Conservation (phyloP, 1,140 invertebrate species). For the Neodiprion lecontei region DNA sequence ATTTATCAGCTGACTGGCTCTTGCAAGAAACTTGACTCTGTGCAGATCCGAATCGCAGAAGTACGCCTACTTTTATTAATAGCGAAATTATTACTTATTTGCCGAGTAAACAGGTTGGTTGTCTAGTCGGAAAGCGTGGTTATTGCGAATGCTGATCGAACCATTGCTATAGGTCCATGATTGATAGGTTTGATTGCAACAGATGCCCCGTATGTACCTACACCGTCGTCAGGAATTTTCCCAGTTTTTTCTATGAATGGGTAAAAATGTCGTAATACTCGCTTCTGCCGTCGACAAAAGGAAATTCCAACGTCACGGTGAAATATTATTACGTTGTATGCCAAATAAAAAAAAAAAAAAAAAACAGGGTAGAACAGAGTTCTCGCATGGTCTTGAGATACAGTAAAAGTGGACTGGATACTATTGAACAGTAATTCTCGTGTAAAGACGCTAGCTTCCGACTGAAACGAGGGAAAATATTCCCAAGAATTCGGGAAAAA, state of each 20-base stretch:
- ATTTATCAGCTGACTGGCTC: neutral
- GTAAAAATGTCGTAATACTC: slow-evolving; percentile 36
- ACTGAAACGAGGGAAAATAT: too few relatives aligned
- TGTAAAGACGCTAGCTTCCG: too few relatives aligned
- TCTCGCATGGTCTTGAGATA: neutral
- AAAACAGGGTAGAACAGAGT: neutral
- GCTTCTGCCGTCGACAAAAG: slow-evolving; percentile 31
- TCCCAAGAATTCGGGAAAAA: neutral
- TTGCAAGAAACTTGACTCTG: slow-evolving; percentile 24
- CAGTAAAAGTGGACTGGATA: too few relatives aligned
- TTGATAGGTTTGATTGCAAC: slow-evolving; percentile 32
- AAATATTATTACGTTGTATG: slow-evolving; percentile 48
- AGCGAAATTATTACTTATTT: slow-evolving; percentile 48
- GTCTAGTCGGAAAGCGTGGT: slow-evolving; percentile 35
- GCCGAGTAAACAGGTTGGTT: slow-evolving; percentile 50
- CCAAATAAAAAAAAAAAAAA: slow-evolving; percentile 8
- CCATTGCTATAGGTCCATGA: slow-evolving; percentile 26
- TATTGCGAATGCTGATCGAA: slow-evolving; percentile 3
- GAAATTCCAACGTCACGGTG: slow-evolving; percentile 30
- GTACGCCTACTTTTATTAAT: slow-evolving; percentile 49
- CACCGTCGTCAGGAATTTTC: slow-evolving; percentile 28
- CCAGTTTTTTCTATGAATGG: slow-evolving; percentile 23
- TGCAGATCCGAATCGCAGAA: slow-evolving; percentile 50
- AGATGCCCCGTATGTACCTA: slow-evolving; percentile 16
- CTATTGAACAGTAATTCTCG: too few relatives aligned